Conservation (phyloP, 2,888 invertebrate genomes). For the Abscondita cerata region DNA sequence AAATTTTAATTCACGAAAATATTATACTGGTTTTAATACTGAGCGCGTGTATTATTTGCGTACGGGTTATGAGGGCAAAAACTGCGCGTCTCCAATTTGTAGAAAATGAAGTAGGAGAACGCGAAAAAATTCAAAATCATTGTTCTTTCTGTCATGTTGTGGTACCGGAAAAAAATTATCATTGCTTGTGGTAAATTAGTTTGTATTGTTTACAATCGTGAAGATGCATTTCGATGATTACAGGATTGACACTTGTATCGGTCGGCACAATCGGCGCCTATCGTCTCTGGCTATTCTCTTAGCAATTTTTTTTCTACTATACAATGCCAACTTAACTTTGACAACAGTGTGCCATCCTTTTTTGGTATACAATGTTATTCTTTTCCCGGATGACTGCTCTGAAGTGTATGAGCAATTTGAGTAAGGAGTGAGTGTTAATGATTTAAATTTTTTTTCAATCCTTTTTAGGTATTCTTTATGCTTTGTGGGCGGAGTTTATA, state of each 20-base stretch:
- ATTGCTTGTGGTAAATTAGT: slow-evolving; percentile 75
- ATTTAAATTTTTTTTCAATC: neutral
- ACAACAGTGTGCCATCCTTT: slow-evolving; percentile 89
- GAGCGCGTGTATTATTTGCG: slow-evolving; percentile 58
- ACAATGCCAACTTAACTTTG: slow-evolving; percentile 81
- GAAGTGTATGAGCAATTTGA: slow-evolving; percentile 81
- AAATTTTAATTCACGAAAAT: slow-evolving; percentile 74
- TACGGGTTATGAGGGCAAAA: slow-evolving; percentile 54
- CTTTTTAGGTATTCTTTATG: slow-evolving; percentile 34
- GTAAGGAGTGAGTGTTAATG: slow-evolving; percentile 62
- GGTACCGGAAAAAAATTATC: slow-evolving; percentile 78
- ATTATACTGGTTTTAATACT: slow-evolving; percentile 63
- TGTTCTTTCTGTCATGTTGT: slow-evolving; percentile 85
- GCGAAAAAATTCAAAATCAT: slow-evolving; percentile 67
- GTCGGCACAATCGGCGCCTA: slow-evolving; percentile 77
- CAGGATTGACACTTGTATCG: slow-evolving; percentile 86
- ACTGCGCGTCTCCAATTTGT: slow-evolving; percentile 38
- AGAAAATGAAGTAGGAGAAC: slow-evolving; percentile 56
- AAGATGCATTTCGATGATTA: slow-evolving; percentile 38
- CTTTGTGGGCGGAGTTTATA: slow-evolving; percentile 36
- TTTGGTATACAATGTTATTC: slow-evolving; percentile 68
- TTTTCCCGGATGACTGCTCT: slow-evolving; percentile 84
- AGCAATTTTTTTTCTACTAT: slow-evolving; percentile 70
- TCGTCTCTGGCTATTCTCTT: slow-evolving; percentile 74
- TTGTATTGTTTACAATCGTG: neutral